Base-by-base conservation (phyloP, 1,140 invertebrate genomes). In the Colletes gigas region DNA sequence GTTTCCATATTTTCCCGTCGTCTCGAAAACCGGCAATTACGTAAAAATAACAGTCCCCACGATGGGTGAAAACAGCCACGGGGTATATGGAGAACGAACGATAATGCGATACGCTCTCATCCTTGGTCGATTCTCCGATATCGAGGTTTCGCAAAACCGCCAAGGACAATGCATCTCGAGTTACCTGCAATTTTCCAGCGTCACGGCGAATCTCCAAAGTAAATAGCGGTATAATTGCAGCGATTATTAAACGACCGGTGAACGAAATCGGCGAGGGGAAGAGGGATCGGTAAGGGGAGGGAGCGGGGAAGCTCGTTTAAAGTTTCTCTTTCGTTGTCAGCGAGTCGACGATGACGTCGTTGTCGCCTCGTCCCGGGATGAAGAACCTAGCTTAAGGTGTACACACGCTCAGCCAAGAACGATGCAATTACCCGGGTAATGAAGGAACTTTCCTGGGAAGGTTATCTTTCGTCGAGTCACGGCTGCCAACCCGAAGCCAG, bases 341-440 rank as follows among this genome's bases (percentile, higher is more conserved):
- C 59, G 47, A 79, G 17, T 12, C 69, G 44, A 55, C 66, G 75
- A 75, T 68, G 66, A 75, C 70, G 70, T 19, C 39, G 63, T 67
- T 69, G 63, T 70, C 65, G 78, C 47, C 71, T 21, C 55, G 60
- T 8, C 39, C 30, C 60, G 19, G 68, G 78, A 65, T 60, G 67
- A 57, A 76, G 77, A 67, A 70, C 50, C 78, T 41, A 15, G 77
- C 63, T 63, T 63, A 17, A 83, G 63, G 78, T 83, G 82, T 82
- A 85, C 84, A 86, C 83, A 80, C 81, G 75, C 68, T 83, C 80
- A 30, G 41, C 54, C 78, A 71, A 74, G 83, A 86, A 86, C 83
- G 84, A 86, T 74, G 84, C 84, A 86, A 86, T 86, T 86, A 86
- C 54, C 60, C 81, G 69, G 83, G 68, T 86, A 86, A 86, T 80